Evolutionary conservation across 1,140 invertebrate genomes (phyloP).

Genomic region (Belonocnema kinseyi): DNA sequence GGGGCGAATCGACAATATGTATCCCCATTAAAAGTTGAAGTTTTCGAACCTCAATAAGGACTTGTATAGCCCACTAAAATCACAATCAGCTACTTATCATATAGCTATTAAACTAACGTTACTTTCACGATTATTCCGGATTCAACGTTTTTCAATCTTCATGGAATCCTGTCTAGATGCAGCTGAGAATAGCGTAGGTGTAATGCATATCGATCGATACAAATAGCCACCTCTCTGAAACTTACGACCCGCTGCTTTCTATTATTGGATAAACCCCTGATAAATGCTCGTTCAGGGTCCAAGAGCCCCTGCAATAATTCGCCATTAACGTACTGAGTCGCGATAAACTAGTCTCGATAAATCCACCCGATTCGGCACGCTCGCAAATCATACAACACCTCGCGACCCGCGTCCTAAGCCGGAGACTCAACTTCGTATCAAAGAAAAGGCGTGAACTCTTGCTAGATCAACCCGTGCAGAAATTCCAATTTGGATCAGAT

Average conservation of each 20-base stretch:
- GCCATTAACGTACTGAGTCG: conserved; percentile 62
- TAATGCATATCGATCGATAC: conserved; percentile 51
- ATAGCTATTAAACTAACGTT: background rate
- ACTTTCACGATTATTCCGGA: background rate
- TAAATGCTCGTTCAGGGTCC: conserved; percentile 53
- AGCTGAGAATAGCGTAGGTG: too few relatives aligned
- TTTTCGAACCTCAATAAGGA: too few relatives aligned
- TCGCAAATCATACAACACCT: conserved; percentile 60
- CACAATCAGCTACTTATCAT: background rate
- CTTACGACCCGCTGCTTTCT: conserved; percentile 50
- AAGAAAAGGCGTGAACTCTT: conserved; percentile 39
- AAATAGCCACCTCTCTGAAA: conserved; percentile 56
- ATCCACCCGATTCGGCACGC: conserved; percentile 63
- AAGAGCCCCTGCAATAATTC: conserved; percentile 59
- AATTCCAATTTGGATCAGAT: too few relatives aligned
- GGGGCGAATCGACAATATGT: too few relatives aligned
- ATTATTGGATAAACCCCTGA: conserved; percentile 62
- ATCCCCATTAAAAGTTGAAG: too few relatives aligned
- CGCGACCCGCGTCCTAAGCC: conserved; percentile 46
- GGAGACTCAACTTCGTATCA: conserved; percentile 41
- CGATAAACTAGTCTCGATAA: conserved; percentile 67
- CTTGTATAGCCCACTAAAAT: too few relatives aligned
- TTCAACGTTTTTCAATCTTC: background rate
- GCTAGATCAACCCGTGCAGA: too few relatives aligned
- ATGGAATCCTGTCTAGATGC: too few relatives aligned